Evolutionary conservation across 2,888 invertebrate species (phyloP).

Genomic region (Blastobasis lacticolella): DNA sequence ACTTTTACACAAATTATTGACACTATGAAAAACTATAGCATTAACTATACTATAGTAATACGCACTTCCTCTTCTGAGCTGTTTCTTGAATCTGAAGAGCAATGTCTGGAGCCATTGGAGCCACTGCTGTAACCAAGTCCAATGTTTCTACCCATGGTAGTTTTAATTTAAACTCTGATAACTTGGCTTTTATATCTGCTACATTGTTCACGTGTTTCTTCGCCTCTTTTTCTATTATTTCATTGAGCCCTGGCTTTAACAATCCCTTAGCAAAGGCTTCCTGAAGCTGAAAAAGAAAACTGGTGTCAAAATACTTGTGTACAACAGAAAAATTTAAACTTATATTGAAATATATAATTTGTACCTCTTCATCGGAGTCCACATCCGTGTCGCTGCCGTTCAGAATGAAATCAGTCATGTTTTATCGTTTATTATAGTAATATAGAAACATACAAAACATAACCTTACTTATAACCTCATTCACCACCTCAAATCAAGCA

Average conservation of each 20-base stretch:
- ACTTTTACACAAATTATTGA: no score
- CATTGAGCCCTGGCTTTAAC: slow-evolving; percentile 89
- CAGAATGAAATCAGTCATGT: slow-evolving; percentile 59
- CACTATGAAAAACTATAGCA: no score
- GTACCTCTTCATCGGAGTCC: slow-evolving; percentile 76
- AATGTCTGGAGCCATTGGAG: slow-evolving; percentile 89
- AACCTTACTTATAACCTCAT: slow-evolving; percentile 5
- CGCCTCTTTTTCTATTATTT: slow-evolving; percentile 73
- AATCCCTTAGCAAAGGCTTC: slow-evolving; percentile 90
- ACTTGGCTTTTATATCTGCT: slow-evolving; percentile 80
- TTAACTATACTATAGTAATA: no score
- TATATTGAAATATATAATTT: slow-evolving; percentile 4
- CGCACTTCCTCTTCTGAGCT: slow-evolving; percentile 78
- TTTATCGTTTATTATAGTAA: neutral
- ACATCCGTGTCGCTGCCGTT: slow-evolving; percentile 67
- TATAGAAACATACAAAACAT: slow-evolving; percentile 7
- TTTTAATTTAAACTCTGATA: slow-evolving; percentile 80
- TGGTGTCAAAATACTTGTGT: slow-evolving; percentile 3
- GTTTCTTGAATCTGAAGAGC: slow-evolving; percentile 84
- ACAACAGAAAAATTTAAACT: slow-evolving; percentile 12
- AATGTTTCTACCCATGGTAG: slow-evolving; percentile 91
- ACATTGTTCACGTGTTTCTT: slow-evolving; percentile 81
- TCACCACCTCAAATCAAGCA: no score
- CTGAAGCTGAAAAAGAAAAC: slow-evolving; percentile 80
- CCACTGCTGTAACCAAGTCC: slow-evolving; percentile 84